Evolutionary conservation across 2,113 vertebrate genomes (phyloP).

Genomic region (Rhinoptilus africanus): DNA sequence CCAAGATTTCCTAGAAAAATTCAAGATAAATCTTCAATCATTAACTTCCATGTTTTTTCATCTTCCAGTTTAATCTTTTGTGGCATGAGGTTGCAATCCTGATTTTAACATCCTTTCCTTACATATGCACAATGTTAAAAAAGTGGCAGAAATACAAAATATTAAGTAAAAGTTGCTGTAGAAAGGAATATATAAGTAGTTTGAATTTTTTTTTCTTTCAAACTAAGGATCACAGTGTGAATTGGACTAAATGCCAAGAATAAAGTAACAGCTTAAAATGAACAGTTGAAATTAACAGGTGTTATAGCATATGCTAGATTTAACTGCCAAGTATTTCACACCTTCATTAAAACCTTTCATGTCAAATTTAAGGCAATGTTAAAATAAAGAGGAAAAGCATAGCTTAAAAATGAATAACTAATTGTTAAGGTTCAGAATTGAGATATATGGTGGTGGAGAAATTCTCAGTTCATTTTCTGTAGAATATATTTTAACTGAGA

Average conservation of each 20-base stretch:
- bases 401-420: constrained; percentile 23
- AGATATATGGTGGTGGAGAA: not conserved
- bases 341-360: constrained; percentile 68
- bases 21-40: not conserved
- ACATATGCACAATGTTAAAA: not conserved
- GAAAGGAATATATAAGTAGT: not conserved
- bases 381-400: constrained; percentile 37
- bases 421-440: constrained; percentile 10
- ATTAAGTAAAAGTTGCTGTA: constrained; percentile 23
- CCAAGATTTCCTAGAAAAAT: not conserved
- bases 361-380: constrained; percentile 57
- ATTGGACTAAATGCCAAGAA: constrained; percentile 45
- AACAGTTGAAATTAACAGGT: constrained; percentile 71
- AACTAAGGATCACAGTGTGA: constrained; percentile 43
- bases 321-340: constrained; percentile 63
- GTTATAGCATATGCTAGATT: constrained; percentile 57
- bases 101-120: not conserved
- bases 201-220: not conserved
- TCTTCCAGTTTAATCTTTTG: not conserved
- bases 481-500: not conserved
- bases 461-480: not conserved
- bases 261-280: constrained; percentile 64
- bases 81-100: not conserved
- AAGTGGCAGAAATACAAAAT: constrained; percentile 5
- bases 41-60: not conserved